Base-by-base conservation (phyloP, 2,113 vertebrate species). In the Mormoops blainvillei region DNA sequence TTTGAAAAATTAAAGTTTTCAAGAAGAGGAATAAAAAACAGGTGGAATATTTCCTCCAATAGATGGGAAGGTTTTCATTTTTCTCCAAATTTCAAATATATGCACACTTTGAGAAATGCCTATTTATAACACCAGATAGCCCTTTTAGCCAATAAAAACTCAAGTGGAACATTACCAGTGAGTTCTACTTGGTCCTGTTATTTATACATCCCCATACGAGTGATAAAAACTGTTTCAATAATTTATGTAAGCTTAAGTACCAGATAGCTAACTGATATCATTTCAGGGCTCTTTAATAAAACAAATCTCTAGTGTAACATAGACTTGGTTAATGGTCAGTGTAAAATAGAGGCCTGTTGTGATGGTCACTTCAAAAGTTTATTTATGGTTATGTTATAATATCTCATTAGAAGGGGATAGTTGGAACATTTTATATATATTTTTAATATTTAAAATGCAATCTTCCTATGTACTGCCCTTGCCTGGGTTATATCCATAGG, bases 161-260 rank as follows among this genome's bases (percentile, higher is more conserved):
- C 41, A 73, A 61, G 41, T 92, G 38, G n/a, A 92, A 38, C 16
- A 56, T 43, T 70, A 26, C 63, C 52, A n/a, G 2, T 63, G 48
- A 88, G 20, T 81, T 94, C 58, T 87, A 22, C 56, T 88, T 76
- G 36, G 70, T 83, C 83, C 92, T 95, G 18, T 95, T 88, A 84
- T 96, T 96, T 96, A 88, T 96, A 50, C 92, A 67, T 87, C 95
- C 81, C 77, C 89, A 74, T 50, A 14, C 0, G 14, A 78, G 83
- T 65, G 94, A 80, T 96, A 96, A 96, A 97, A 97, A 86, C 24
- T 31, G 16, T 94, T 96, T 96, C 24, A 95, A 91, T 98, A 90
- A 97, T 92, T 63, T 94, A 74, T 73, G 19, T 68, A 93, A 10
- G 78, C 14, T 58, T 94, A 97, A 67, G 2, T 97, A 67, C 50